These are phyloP conservation scores for Tetrao urogallus DNA, from an alignment of 2,113 vertebrate species.

Conservation along the genomic window DNA sequence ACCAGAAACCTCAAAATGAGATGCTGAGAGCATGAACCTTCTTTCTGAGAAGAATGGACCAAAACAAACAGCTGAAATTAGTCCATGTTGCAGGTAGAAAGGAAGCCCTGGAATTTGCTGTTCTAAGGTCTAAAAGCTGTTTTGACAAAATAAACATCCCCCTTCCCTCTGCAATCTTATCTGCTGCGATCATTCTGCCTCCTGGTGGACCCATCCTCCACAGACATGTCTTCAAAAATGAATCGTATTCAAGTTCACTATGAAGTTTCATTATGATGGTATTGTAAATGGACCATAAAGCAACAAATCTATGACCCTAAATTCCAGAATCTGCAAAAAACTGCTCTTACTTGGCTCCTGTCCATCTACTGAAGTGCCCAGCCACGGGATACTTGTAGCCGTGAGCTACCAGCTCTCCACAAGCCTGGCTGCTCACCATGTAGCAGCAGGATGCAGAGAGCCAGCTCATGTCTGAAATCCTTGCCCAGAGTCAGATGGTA, in stretches of 20 bases:
- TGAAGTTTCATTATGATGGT: neutral
- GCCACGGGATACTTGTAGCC: neutral
- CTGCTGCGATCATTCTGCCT: neutral
- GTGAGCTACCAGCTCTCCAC: neutral
- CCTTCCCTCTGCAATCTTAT: neutral
- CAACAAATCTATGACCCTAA: neutral
- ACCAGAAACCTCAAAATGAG: neutral
- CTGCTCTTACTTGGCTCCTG: neutral
- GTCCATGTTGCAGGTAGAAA: neutral
- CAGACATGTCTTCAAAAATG: fast-evolving
- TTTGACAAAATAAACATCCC: neutral
- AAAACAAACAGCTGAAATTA: neutral
- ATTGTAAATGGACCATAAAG: neutral
- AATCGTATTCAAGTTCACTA: neutral
- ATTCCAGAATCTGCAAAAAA: neutral
- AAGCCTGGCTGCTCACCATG: neutral
- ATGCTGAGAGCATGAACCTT: neutral
- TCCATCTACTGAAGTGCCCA: neutral
- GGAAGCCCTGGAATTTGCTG: neutral
- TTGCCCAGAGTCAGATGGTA: neutral
- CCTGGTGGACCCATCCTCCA: neutral
- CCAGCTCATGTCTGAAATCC: neutral
- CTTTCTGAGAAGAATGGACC: neutral
- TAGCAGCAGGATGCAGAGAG: neutral
- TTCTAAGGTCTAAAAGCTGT: neutral